Base-by-base conservation (phyloP, 2,888 invertebrate genomes). In the Nomada lathburiana region DNA sequence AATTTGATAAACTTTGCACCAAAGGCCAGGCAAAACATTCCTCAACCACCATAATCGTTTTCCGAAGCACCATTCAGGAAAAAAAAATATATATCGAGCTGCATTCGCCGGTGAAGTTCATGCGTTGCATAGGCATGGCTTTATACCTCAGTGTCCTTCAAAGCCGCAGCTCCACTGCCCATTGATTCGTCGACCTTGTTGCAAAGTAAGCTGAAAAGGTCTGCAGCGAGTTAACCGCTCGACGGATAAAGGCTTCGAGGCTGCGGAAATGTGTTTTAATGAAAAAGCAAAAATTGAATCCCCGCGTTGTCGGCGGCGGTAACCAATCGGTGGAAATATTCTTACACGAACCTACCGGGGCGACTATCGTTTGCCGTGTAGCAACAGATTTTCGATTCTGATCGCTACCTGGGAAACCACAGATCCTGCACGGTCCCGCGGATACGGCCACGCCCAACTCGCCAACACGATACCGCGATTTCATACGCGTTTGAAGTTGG, bases 401-500 rank as follows among this genome's bases (percentile, higher is more conserved):
- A 80, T 86, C 80, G 76, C 75, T 77, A 80, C 79, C 83, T 74
- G 77, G 72, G 74, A 84, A 85, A 62, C 84, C 85, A 76, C 84
- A 88, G 85, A 86, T 84, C 86, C 76, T 75, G 86, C 84, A 82
- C 80, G 87, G 63, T 80, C 74, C 77, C 80, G 78, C 83, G 82
- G 81, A 81, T 71, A 80, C 80, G 75, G 78, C 89, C 89, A 88
- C 88, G 88, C 89, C 86, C 86, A 84, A 71, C 69, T 80, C 82
- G 83, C 80, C 83, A 76, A 88, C 81, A 80, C 88, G 89, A 89
- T 88, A 84, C 86, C 88, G 85, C 91, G 89, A 91, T 90, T 92
- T 91, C 89, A 91, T 91, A 92, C 91, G 89, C 91, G 90, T 92
- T 92, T 91, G 91, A 92, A 91, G 91, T 92, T 90, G 91, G 91